Percentiles rank a stretch among this genome's conserved stretches.
phyloP scores from a whole-genome alignment of 2,888 invertebrate genomes.

The Iphiclides podalirius region DNA sequence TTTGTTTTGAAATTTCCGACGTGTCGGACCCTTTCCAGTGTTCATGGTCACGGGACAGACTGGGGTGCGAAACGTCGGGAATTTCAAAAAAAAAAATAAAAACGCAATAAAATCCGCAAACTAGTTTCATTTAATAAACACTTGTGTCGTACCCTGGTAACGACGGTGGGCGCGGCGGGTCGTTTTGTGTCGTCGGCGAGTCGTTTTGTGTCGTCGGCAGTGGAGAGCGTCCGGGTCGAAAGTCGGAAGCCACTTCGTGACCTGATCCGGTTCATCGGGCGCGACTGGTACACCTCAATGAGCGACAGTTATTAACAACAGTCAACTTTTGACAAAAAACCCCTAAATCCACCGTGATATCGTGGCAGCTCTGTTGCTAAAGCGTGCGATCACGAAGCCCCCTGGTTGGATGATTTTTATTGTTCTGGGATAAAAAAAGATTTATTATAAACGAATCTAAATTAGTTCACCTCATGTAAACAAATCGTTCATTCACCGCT shows the following conservation, averaged over 20 bases:
- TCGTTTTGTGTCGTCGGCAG: constrained; percentile 30
- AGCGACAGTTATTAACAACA: constrained; percentile 40
- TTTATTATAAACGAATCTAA: neutral
- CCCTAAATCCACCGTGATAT: constrained; percentile 35
- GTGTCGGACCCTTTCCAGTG: too few relatives aligned
- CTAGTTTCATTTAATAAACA: too few relatives aligned
- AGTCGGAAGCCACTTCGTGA: constrained; percentile 58
- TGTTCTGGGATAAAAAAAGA: neutral
- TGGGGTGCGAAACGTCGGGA: too few relatives aligned
- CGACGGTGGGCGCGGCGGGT: too few relatives aligned
- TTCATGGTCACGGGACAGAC: too few relatives aligned
- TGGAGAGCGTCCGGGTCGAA: constrained; percentile 41
- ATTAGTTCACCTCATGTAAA: neutral
- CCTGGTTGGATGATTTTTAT: neutral
- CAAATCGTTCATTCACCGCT: too few relatives aligned
- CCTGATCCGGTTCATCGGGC: constrained; percentile 52
- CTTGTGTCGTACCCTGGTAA: too few relatives aligned
- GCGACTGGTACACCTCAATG: constrained; percentile 56
- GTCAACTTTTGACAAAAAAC: constrained; percentile 30
- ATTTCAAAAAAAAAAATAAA: too few relatives aligned
- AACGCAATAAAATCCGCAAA: too few relatives aligned
- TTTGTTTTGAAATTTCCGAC: too few relatives aligned
- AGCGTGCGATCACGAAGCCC: constrained; percentile 63
- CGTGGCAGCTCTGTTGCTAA: constrained; percentile 41
- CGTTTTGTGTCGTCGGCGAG: constrained; percentile 1